Base-by-base conservation (phyloP, 1,140 invertebrate species). In the Neodiprion lecontei region DNA sequence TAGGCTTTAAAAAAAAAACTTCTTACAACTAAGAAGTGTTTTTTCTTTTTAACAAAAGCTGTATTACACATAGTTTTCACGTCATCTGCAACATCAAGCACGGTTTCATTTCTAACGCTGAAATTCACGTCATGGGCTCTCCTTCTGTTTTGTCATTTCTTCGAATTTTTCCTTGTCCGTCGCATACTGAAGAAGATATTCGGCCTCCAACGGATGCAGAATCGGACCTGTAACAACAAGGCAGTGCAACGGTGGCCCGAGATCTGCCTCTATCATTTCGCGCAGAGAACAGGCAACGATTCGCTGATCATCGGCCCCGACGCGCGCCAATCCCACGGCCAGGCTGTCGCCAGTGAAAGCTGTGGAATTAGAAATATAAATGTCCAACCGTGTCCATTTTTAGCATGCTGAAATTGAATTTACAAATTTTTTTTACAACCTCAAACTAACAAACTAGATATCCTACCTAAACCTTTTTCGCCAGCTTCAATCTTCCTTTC, bases 181-280 rank as follows among this genome's bases (percentile, higher is more conserved):
- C 12, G 79, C 80, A 84, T 92, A 93, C 79, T 94, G 91, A 76
- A 89, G 83, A 61, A 99, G 85, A 91, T 95, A 98, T 83, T 98
- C 96, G 70, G 90, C 81, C 90, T 99, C 98, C 9, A 99, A 87
- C n/a, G 96, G 96, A 91, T 99, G 97, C 81, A 98, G 89, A 73
- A 91, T 88, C 69, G 94, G 93, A 67, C 92, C 92, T 75, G 93
- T 91, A 82, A 99, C 95, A 23, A 99, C 93, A 7, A 99, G 88
- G 69, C 96, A 99, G 89, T 99, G 98, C 66, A 99, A 90, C 23
- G 98, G 98, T 40, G 89, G 86, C 17, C 98, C 98, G 70, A 99
- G 86, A 86, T 99, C 94, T n/a, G 89, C 85, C 14, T 87, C 82
- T 66, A 88, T 87, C 95, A 99, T 95, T 80, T 95, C 90, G 75